phyloP scores from a whole-genome alignment of 2,797 vertebrate species.

The Tarsius wallacei region DNA sequence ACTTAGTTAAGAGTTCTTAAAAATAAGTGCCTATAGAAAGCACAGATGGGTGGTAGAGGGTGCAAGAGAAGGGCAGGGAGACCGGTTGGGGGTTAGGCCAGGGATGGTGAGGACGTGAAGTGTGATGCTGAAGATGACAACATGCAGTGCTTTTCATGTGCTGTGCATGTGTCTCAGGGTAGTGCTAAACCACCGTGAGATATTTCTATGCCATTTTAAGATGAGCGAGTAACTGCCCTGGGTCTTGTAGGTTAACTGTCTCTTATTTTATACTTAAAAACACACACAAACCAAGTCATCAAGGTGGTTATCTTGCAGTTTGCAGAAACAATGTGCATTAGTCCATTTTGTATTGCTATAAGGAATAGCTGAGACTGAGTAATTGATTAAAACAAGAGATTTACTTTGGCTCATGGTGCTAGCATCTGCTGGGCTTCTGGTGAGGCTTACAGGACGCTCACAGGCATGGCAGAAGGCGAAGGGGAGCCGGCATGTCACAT shows the following conservation, averaged over 20 bases:
- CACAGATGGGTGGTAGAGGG: neutral
- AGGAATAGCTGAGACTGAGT: no score
- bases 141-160: rapidly evolving
- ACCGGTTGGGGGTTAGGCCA: neutral
- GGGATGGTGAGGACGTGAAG: rapidly evolving
- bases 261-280: neutral
- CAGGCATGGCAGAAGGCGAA: no score
- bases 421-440: no score
- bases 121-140: rapidly evolving
- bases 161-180: rapidly evolving
- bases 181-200: rapidly evolving
- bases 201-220: neutral
- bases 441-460: no score
- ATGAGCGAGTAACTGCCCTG: neutral
- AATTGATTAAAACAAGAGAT: no score
- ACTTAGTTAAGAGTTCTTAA: neutral
- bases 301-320: neutral
- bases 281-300: no score
- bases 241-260: neutral
- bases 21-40: neutral
- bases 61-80: neutral
- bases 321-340: neutral
- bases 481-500: no score
- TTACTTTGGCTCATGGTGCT: no score
- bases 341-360: no score